Conservation (phyloP, 2,113 vertebrate species). For the Indicator indicator region DNA sequence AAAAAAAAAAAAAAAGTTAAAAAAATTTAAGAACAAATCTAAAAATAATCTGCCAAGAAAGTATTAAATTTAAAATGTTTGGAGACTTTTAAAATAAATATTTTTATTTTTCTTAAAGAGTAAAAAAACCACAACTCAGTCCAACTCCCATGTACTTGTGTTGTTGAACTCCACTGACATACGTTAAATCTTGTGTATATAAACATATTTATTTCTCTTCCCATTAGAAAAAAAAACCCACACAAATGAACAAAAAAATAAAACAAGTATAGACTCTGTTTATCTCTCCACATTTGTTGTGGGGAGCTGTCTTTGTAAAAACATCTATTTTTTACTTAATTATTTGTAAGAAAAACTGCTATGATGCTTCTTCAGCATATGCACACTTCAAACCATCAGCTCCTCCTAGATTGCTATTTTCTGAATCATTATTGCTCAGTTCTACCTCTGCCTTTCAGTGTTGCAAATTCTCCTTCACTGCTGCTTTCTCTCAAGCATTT, state of each 20-base stretch:
- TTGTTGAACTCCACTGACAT: neutral
- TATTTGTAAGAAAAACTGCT: neutral
- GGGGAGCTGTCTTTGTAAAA: neutral
- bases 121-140: neutral
- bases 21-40: no score
- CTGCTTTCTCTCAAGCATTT: neutral
- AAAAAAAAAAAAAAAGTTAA: no score
- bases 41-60: neutral
- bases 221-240: neutral
- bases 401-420: neutral
- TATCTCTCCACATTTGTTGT: neutral
- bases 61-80: neutral
- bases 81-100: neutral
- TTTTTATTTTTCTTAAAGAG: neutral
- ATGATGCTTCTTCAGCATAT: neutral
- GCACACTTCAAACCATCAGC: neutral
- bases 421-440: neutral
- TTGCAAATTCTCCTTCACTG: neutral
- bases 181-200: fast-evolving
- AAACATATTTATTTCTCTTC: neutral
- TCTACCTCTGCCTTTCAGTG: neutral
- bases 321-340: neutral
- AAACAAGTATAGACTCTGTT: neutral
- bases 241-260: neutral
- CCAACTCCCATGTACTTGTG: neutral